Evolutionary conservation across 2,888 invertebrate genomes (phyloP), one percentile per base, ranked within the genome.

Genomic region (Drosophila demipolita): DNA sequence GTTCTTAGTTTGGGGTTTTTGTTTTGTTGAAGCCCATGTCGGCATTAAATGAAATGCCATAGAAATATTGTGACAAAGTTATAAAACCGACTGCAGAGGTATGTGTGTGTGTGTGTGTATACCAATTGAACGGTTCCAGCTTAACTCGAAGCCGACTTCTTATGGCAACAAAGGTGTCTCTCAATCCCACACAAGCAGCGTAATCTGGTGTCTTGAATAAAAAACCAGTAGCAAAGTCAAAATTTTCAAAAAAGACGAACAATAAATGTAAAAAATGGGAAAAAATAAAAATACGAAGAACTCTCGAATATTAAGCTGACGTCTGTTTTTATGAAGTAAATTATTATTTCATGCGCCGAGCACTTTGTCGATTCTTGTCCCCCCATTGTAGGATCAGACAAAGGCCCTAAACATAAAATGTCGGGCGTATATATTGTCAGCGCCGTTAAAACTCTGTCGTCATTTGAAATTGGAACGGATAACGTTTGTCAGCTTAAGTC

Each of bases 391-490:
- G 52, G 20, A 48, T 26, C 70, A 64, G 45, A 83, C 73, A 81
- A 87, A 79, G 71, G 79, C 69, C 70, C 59, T 57, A 62, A 67
- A 63, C 65, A 71, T 61, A 58, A 80, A 68, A 74, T 71, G 66
- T 80, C 82, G 64, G 71, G 73, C 73, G 71, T 69, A 77, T 66
- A 85, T 66, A 85, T 86, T 85, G 87, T 83, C 83, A 83, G 77
- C 83, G 87, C 83, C 83, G 83, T 85, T 85, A 74, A 87, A 59
- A 85, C 68, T 82, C 82, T 89, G 90, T 88, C 87, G 89, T 73
- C 82, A 81, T 91, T 91, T 78, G 87, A 90, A 91, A 91, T 87
- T 90, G 87, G 90, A 91, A 90, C 91, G 89, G 87, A 87, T 82
- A 78, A 76, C 64, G 81, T 82, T 77, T 87, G 88, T 85, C 84